Evolutionary conservation across 2,797 vertebrate species (phyloP).

Genomic region (Phoeniculus purpureus): DNA sequence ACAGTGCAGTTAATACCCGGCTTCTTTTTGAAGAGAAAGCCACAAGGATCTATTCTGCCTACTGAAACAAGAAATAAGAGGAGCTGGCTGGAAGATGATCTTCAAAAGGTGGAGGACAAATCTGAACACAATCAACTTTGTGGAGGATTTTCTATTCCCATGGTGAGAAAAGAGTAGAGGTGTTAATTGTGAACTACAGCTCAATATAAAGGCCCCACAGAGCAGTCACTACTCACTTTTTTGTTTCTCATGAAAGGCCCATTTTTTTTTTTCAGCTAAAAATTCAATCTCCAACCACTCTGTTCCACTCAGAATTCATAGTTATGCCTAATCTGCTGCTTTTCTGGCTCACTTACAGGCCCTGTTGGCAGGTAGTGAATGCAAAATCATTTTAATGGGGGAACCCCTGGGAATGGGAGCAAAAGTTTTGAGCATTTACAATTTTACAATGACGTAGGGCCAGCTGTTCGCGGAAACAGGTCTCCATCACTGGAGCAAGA

Average conservation of each 20-base stretch:
- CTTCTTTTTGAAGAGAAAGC: constrained; percentile 62
- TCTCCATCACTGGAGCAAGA: neutral
- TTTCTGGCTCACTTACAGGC: constrained; percentile 78
- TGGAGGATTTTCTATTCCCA: constrained; percentile 66
- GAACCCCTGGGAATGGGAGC: constrained; percentile 76
- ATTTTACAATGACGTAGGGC: constrained; percentile 64
- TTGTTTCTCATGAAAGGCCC: constrained; percentile 68
- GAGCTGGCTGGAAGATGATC: constrained; percentile 56
- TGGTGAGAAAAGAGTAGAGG: constrained; percentile 60
- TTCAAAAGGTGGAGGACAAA: constrained; percentile 25
- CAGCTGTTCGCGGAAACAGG: constrained; percentile 70
- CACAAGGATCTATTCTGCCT: constrained; percentile 48
- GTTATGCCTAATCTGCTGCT: constrained; percentile 80
- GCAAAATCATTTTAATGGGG: constrained; percentile 81
- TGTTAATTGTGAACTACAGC: constrained; percentile 71
- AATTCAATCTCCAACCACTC: constrained; percentile 73
- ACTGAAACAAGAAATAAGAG: constrained; percentile 39
- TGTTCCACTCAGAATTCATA: constrained; percentile 79
- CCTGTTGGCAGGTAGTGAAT: constrained; percentile 82
- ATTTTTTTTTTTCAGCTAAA: constrained; percentile 60
- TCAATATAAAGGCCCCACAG: constrained; percentile 69
- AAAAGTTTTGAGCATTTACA: constrained; percentile 76
- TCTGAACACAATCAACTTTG: constrained; percentile 62
- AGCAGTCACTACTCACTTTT: constrained; percentile 64
- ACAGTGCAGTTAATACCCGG: constrained; percentile 55